Base-by-base conservation (phyloP, 2,888 invertebrate genomes). In the Deroplatys truncata region DNA sequence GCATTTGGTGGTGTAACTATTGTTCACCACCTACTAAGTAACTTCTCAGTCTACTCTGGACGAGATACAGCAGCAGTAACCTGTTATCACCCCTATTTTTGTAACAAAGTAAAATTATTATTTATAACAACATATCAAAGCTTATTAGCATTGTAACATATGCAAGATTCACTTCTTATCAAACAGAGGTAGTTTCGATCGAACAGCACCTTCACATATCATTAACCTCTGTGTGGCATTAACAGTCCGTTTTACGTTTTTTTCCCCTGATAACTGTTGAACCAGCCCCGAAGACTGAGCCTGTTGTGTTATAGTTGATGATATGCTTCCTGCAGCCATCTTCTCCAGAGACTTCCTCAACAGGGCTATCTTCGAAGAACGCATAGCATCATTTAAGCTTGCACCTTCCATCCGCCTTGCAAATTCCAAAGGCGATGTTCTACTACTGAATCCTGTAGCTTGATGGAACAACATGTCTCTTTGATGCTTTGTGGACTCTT, bases 181-280 rank as follows among this genome's bases (percentile, higher is more conserved):
- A 93, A 98, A 98, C 84, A 98, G 95, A 91, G 97, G 97, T 92
- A 98, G 94, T 93, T 98, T 98, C 88, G 97, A 97, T 92, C 96
- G 95, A 90, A 98, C 98, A 88, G 98, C 98, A 91, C 98, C 98
- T 92, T 98, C 98, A 93, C 98, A 98, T 82, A 98, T 95, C 92
- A 96, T 96, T 91, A 97, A 95, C 85, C 97, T 94, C 92, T 96
- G 96, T 91, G 95, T 95, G 82, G 95, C 94, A 90, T 88, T 90
- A 20, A 89, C 89, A 82, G 85, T 89, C 28, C 90, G 82, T 31
- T 88, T 90, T 10, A 90, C 88, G 84, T 85, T 85, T 28, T 84
- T 84, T 10, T 84, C 88, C 25, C 82, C 82, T 43, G 56, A 28
- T n/a, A 43, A 20, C 28, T 49, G 28, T 20, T 72, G 82, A n/a